These are phyloP conservation scores for Planiliza haematocheilus DNA, from an alignment of 2,113 vertebrate species.

Conservation along the genomic window DNA sequence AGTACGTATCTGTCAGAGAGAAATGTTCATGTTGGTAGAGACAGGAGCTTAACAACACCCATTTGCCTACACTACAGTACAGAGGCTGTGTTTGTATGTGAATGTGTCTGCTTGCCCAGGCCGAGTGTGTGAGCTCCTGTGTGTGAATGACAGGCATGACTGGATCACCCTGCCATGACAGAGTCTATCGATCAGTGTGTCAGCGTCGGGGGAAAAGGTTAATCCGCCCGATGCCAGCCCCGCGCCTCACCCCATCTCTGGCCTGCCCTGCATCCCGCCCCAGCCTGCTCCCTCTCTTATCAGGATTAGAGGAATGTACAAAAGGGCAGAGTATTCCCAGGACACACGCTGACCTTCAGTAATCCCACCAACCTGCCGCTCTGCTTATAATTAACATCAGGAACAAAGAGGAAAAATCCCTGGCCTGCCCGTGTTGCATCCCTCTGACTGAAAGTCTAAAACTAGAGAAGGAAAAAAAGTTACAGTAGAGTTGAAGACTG, in stretches of 20 bases:
- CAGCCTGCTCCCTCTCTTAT: conserved; percentile 81
- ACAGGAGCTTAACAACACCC: neutral
- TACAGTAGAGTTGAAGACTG: conserved; percentile 58
- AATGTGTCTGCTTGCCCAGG: neutral
- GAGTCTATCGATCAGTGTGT: conserved; percentile 85
- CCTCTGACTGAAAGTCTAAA: conserved; percentile 59
- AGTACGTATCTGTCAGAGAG: neutral
- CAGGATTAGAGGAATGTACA: conserved; percentile 84
- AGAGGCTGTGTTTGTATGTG: conserved; percentile 10
- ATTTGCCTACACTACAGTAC: neutral
- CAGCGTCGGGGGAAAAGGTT: conserved; percentile 84
- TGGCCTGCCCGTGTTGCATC: conserved; percentile 44
- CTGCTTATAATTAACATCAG: conserved; percentile 85
- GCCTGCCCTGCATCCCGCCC: conserved; percentile 71
- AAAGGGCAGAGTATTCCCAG: conserved; percentile 87
- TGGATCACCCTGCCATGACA: conserved; percentile 82
- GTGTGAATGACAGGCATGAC: conserved; percentile 78
- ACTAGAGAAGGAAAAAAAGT: conserved; percentile 58
- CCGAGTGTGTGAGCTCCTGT: conserved; percentile 16
- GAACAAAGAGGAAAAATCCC: conserved; percentile 76
- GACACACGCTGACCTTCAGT: conserved; percentile 86
- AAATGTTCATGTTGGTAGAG: rapidly evolving
- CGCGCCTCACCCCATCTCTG: conserved; percentile 66
- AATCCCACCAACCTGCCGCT: conserved; percentile 83
- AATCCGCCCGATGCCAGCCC: conserved; percentile 80